Evolutionary conservation across 1,140 invertebrate genomes (phyloP).

Genomic region (Matsumurasca onukii): DNA sequence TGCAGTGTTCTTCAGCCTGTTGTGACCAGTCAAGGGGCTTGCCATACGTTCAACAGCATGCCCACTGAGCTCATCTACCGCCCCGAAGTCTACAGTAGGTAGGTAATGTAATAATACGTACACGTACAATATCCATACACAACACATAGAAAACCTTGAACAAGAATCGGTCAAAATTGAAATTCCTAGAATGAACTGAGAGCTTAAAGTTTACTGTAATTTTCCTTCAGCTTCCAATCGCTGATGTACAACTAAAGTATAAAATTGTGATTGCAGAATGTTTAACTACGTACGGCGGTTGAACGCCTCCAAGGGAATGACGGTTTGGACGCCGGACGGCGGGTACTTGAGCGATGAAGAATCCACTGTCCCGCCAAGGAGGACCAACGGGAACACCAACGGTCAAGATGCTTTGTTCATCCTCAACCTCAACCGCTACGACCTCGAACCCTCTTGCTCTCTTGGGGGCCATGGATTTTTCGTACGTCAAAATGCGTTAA

Average conservation of each 20-base stretch:
- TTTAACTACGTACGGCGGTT: neutral
- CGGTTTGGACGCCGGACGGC: constrained; percentile 33
- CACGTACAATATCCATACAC: too few species aligned
- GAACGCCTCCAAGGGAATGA: neutral
- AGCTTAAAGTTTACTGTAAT: too few species aligned
- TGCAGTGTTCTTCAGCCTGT: constrained; percentile 36
- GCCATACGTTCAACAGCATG: constrained; percentile 36
- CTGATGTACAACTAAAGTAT: too few species aligned
- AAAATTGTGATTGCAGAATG: neutral
- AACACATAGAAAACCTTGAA: too few species aligned
- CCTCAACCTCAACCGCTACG: constrained; percentile 25
- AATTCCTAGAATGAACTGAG: too few species aligned
- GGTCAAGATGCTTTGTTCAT: constrained; percentile 27
- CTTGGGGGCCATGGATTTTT: constrained; percentile 23
- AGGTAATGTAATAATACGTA: too few species aligned
- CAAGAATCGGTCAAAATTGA: too few species aligned
- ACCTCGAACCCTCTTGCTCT: constrained; percentile 26
- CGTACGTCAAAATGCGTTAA: constrained; percentile 1
- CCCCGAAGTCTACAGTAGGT: neutral
- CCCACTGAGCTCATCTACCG: constrained; percentile 25
- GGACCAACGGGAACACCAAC: constrained; percentile 9
- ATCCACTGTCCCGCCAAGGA: constrained; percentile 29
- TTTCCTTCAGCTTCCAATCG: too few species aligned
- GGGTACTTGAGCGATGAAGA: constrained; percentile 27
- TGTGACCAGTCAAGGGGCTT: constrained; percentile 31